Base-by-base conservation (phyloP, 2,888 invertebrate species). In the Graphium colonna region DNA sequence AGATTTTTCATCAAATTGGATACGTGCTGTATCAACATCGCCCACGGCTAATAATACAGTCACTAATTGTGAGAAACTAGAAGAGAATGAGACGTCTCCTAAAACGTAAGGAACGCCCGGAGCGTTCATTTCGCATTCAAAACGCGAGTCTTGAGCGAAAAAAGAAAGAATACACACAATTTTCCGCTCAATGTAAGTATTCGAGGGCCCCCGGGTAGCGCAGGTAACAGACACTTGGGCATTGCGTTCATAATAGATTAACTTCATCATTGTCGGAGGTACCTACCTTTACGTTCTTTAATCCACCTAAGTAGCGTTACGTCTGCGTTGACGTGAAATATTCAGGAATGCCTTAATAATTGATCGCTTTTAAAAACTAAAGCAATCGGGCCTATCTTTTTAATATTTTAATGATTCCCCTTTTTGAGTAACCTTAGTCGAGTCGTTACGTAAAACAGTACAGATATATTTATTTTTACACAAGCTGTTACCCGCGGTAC, bases 71-170 rank as follows among this genome's bases (percentile, higher is more conserved):
- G 13, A 49, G n/a, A 21, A 41, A 31, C 41, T 41, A 33, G 28
- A 33, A 33, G 33, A 36, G 13, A 15, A 39, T 5, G 21, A 31
- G 41, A 49, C 41, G 40, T 41, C 41, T 26, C n/a, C 18, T 41
- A 49, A 31, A 41, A 41, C 17, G 31, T 26, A 41, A 41, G 31
- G 31, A 39, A 21, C 41, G 49, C 49, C 16, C 40, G 16, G 8
- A 41, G 49, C 16, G 3, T 40, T 49, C 49, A 49, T 49, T 49
- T 13, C 49, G 41, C 31, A 49, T 49, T 49, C 41, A 49, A 49
- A 49, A 49, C 49, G 41, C 18, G 31, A 49, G 40, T 31, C 41
- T 33, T 12, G 36, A n/a, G 36, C 15, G 41, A 17, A 40, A 31
- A 41, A 40, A 48, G 26, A 43, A 31, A 31, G 10, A 36, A 36